Base-by-base conservation (phyloP, 2,888 invertebrate genomes). In the Abscondita cerata region DNA sequence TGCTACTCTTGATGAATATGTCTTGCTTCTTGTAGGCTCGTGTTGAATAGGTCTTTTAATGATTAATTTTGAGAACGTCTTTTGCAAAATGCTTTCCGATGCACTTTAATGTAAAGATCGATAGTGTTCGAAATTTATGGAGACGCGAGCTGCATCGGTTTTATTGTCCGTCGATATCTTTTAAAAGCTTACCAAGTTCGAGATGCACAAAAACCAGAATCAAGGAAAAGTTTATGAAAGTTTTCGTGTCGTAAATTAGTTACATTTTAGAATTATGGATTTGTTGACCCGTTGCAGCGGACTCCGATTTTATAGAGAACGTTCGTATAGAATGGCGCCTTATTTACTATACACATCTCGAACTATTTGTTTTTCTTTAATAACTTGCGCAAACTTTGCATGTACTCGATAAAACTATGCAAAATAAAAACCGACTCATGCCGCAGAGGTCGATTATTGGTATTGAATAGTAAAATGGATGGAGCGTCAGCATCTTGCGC, bases 1-100 rank as follows among this genome's bases (percentile, higher is more conserved):
- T 69, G 52, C 58, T 44, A 25, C 62, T 50, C 50, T 52, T 59
- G 62, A 62, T 62, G 62, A 62, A 62, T 62, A 62, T 59, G 62
- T 62, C 58, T 62, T 62, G 62, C 58, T 62, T 53, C 58, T 62
- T 62, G 62, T 62, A 59, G 47, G 51, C 58, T 48, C 54, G 51
- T 54, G 54, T 59, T 59, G 62, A 62, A 62, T 62, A 58, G 54
- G 51, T 50, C 50, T 62, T 62, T 62, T 62, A 62, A 62, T 59
- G 58, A 62, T 62, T 62, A 62, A 62, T 62, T 58, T 58, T 47
- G 40, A 31, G 20, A 54, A 50, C 44, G 50, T 61, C 54, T 59
- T 52, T 25, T 25, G 25, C 25, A 25, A 25, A 25, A 25, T 6
- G 6, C 25, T 25, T 6, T 6, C 13, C 8, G 59, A 59, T 52